phyloP scores from a whole-genome alignment of 2,797 vertebrate species.

The Sebastes oblongus region DNA sequence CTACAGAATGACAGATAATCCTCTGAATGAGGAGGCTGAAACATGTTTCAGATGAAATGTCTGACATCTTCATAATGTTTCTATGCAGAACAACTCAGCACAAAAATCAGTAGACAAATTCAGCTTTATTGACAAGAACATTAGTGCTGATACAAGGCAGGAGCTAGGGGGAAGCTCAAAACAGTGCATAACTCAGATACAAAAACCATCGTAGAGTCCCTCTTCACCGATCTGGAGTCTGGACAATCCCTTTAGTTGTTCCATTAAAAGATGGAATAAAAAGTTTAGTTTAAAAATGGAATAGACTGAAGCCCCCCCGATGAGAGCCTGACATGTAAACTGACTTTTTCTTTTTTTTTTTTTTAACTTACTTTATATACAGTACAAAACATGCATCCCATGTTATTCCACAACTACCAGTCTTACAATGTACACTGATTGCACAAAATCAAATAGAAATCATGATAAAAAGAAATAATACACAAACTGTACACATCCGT shows the following conservation, averaged over 20 bases:
- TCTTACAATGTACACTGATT: slow-evolving; percentile 73
- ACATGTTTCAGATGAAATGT: neutral
- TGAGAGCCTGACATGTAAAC: slow-evolving; percentile 67
- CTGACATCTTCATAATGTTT: neutral
- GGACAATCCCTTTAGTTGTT: slow-evolving; percentile 38
- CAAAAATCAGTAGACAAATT: slow-evolving; percentile 67
- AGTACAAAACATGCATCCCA: slow-evolving; percentile 82
- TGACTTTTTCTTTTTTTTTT: neutral
- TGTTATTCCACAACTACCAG: slow-evolving; percentile 71
- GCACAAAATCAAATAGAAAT: slow-evolving; percentile 67
- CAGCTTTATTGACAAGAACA: slow-evolving; percentile 81
- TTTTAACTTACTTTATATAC: slow-evolving; percentile 61
- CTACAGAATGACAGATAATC: neutral
- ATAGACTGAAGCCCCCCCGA: slow-evolving; percentile 51
- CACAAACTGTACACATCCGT: slow-evolving; percentile 71
- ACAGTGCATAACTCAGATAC: slow-evolving; percentile 73
- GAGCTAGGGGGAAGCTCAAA: slow-evolving; percentile 75
- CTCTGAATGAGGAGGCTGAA: neutral
- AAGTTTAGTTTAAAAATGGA: slow-evolving; percentile 61
- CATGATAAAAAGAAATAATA: slow-evolving; percentile 48
- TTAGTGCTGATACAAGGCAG: slow-evolving; percentile 77
- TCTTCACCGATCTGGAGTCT: slow-evolving; percentile 29
- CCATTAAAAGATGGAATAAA: slow-evolving; percentile 68
- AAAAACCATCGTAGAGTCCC: slow-evolving; percentile 43
- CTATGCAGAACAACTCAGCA: neutral